Percentiles rank a stretch among this genome's conserved stretches.
Conservation (phyloP, 2,888 invertebrate species). For the Cheilosia vernalis region DNA sequence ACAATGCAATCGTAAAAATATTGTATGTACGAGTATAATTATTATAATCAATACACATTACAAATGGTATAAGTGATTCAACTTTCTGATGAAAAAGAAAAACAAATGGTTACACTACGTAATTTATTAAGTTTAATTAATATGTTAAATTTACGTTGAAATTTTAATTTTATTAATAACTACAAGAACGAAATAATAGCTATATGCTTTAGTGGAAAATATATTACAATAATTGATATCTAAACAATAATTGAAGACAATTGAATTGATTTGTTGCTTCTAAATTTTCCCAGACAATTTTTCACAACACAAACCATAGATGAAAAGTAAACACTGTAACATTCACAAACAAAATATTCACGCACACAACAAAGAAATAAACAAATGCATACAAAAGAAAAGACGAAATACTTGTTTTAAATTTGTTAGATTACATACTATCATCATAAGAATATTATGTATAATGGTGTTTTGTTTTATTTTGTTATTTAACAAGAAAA, state of each 20-base stretch:
- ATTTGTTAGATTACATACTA: constrained; percentile 29
- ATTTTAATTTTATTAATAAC: constrained; percentile 43
- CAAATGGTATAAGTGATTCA: constrained; percentile 40
- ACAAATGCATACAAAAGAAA: constrained; percentile 37
- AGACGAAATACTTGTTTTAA: not conserved
- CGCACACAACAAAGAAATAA: too few relatives aligned
- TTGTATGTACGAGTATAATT: constrained; percentile 56
- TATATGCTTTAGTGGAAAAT: constrained; percentile 33
- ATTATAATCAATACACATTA: constrained; percentile 57
- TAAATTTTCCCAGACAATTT: constrained; percentile 2
- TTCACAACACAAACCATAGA: constrained; percentile 62
- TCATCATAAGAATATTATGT: constrained; percentile 48
- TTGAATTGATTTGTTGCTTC: constrained; percentile 27
- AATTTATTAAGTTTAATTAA: constrained; percentile 14
- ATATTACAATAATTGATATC: constrained; percentile 51
- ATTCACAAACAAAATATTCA: constrained; percentile 47
- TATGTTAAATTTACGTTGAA: constrained; percentile 14
- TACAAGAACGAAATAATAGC: constrained; percentile 37
- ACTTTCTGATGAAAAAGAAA: constrained; percentile 17
- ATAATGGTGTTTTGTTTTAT: constrained; percentile 22
- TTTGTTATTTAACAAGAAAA: constrained; percentile 50
- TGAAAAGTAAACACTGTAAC: constrained; percentile 29
- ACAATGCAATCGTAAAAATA: constrained; percentile 73
- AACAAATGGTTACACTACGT: constrained; percentile 44
- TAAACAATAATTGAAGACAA: constrained; percentile 50